Percentiles rank a stretch among this genome's conserved stretches.
phyloP scores from a whole-genome alignment of 2,797 vertebrate genomes.

The Potorous gilbertii region DNA sequence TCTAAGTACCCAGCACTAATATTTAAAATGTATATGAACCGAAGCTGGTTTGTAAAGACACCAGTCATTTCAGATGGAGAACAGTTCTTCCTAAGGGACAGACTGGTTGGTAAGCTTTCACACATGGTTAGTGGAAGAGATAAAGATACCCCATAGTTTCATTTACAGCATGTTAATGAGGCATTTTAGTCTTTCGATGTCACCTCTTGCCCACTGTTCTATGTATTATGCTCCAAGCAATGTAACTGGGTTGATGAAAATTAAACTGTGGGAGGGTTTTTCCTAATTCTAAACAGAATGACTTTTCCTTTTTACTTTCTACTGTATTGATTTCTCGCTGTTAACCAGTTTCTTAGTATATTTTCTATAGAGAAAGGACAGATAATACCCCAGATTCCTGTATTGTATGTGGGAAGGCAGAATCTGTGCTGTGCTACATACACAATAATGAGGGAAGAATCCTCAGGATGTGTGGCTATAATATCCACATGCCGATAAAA shows the following conservation, averaged over 20 bases:
- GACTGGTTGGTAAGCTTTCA: not conserved
- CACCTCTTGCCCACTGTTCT: not conserved
- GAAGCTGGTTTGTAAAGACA: not conserved
- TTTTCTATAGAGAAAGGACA: constrained; percentile 24
- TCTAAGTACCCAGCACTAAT: not conserved
- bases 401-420: constrained; percentile 1
- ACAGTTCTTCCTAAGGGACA: not conserved
- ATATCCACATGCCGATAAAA: constrained; percentile 27
- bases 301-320: constrained; percentile 23
- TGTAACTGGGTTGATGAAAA: constrained; percentile 35
- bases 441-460: constrained; percentile 53
- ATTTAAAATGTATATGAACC: not conserved
- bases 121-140: not conserved
- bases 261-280: not conserved
- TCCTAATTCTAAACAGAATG: not conserved
- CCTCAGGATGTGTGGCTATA: not conserved
- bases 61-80: not conserved
- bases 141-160: not conserved
- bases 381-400: not conserved
- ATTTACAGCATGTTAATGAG: not conserved
- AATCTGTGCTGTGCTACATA: constrained; percentile 11
- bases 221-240: not conserved
- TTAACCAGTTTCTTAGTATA: not conserved
- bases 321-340: constrained; percentile 34
- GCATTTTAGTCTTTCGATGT: not conserved